Evolutionary conservation across 2,888 invertebrate genomes (phyloP).

Genomic region (Ophioninae sp.): DNA sequence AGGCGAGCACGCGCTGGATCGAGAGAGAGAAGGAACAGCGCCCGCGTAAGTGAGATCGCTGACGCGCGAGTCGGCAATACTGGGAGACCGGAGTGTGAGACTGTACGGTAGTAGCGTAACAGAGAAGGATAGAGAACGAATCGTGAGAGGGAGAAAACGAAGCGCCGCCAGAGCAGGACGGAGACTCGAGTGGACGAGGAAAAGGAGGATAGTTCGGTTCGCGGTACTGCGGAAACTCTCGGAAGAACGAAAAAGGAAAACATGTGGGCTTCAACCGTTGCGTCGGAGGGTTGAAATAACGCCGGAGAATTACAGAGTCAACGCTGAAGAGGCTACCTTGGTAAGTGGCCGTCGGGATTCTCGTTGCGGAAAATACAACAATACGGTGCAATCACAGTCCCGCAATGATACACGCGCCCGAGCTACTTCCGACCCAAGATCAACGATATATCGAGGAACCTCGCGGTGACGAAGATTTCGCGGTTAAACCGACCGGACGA

Average conservation of each 20-base stretch:
- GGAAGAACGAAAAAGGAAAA: constrained; percentile 6
- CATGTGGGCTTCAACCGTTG: constrained; percentile 10
- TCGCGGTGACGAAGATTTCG: constrained; percentile 37
- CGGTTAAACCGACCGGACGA: constrained; percentile 27
- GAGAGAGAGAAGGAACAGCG: constrained; percentile 57
- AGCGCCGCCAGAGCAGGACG: constrained; percentile 6
- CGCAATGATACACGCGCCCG: neutral
- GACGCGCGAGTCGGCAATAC: constrained; percentile 66
- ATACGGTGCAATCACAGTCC: neutral
- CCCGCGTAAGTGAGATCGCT: constrained; percentile 66
- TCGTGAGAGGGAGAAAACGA: constrained; percentile 36
- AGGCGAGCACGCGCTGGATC: constrained; percentile 65
- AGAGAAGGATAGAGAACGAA: constrained; percentile 38
- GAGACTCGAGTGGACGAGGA: constrained; percentile 22
- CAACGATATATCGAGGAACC: constrained; percentile 48
- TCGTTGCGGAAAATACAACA: constrained; percentile 5
- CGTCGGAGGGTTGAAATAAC: neutral
- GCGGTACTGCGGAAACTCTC: constrained; percentile 34
- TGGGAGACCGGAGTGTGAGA: constrained; percentile 64
- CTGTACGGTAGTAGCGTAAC: constrained; percentile 31
- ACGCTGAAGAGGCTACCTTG: constrained; percentile 3
- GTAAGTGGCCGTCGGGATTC: neutral
- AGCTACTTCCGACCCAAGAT: constrained; percentile 24
- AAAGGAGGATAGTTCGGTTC: constrained; percentile 37
- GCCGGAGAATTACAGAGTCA: neutral